These are phyloP conservation scores for Spatulosminthurus flaviceps DNA, from an alignment of 2,888 invertebrate species.

Conservation along the genomic window DNA sequence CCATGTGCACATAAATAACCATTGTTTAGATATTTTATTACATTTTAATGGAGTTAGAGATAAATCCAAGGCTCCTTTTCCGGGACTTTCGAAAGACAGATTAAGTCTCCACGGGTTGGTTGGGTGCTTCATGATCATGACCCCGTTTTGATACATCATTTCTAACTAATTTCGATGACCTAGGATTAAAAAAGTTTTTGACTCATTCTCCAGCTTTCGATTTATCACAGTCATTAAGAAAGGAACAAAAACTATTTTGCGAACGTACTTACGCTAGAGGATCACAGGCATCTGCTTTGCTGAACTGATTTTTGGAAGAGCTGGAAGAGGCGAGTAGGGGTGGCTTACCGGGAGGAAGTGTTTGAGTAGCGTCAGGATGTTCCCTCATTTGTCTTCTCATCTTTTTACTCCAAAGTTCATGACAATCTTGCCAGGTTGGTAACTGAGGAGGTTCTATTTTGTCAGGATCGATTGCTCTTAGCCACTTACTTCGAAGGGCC, in stretches of 20 bases:
- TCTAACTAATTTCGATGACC: conserved; percentile 10
- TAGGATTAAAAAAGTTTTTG: not conserved
- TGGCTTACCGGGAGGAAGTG: conserved; percentile 67
- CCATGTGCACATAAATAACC: too few species aligned
- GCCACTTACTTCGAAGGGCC: conserved; percentile 90
- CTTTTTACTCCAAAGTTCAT: conserved; percentile 98
- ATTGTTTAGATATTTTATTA: not conserved
- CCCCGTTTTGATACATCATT: conserved; percentile 17
- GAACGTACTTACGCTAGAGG: not conserved
- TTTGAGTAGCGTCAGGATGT: conserved; percentile 72
- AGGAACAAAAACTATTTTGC: not conserved
- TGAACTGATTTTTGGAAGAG: conserved; percentile 37
- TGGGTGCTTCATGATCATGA: conserved; percentile 29
- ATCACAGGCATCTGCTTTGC: conserved; percentile 27
- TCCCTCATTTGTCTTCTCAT: conserved; percentile 85
- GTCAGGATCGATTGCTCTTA: conserved; percentile 88
- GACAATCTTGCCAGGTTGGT: conserved; percentile 97
- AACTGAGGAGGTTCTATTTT: conserved; percentile 79
- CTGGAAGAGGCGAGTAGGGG: conserved; percentile 61
- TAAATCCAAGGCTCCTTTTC: conserved; percentile 10
- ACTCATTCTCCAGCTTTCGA: not conserved
- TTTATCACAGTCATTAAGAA: too few species aligned
- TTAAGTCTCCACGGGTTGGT: conserved; percentile 10
- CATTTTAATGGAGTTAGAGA: not conserved
- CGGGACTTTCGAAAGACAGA: not conserved